Base-by-base conservation (phyloP, 2,797 vertebrate species). In the Centroberyx gerrardi region DNA sequence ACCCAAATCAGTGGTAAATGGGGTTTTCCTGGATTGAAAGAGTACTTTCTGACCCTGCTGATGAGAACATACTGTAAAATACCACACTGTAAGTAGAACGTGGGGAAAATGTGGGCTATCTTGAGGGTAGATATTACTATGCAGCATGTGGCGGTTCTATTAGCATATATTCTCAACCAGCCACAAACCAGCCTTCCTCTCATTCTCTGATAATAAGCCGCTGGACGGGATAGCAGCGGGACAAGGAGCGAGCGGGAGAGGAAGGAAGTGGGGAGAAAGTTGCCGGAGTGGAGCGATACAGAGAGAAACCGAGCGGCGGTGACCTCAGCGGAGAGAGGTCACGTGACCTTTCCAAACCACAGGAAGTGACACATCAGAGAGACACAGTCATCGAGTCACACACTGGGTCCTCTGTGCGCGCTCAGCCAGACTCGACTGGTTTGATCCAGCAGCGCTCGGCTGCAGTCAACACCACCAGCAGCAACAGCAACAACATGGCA, bases 351-450 rank as follows among this genome's bases (percentile, higher is more conserved):
- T 85, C 48, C 36, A 48, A 68, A 53, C 62, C 63, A 72, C 64
- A 78, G 88, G 89, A 91, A 83, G 72, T 87, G 80, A 85, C 77
- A 83, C 78, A 81, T 88, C 82, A 80, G 67, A 81, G 76, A 44
- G 66, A 71, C 28, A 52, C 52, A 76, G 68, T 67, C 68, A 72
- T 62, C 14, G 22, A 46, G 3, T n/a, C 17, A 71, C 85, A 89
- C 76, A 86, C 64, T 80, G 86, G 13, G 59, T 64, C 44, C 68
- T 82, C 84, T 88, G 84, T 86, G 62, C 62, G 66, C 1, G 71
- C 40, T 59, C 65, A 83, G 53, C 89, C 78, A 72, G 88, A 76
- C 65, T 53, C 53, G 62, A 52, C 85, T 84, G 85, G 89, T 89
- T 88, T 83, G 59, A 87, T 83, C 88, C 84, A 77, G 83, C 44